Evolutionary conservation across 2,113 vertebrate species (phyloP).

Genomic region (Pangasianodon hypophthalmus): DNA sequence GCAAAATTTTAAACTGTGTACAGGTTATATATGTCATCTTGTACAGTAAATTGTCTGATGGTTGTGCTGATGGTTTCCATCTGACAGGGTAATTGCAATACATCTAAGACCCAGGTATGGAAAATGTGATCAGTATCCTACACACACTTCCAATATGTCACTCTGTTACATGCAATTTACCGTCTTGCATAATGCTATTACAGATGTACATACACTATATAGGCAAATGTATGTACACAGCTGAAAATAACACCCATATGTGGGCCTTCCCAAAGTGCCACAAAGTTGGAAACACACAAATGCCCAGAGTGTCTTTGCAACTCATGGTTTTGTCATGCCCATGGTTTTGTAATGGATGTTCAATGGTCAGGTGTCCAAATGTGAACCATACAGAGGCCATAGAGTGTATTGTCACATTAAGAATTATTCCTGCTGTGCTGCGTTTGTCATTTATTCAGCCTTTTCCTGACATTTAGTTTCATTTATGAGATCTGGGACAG

Average conservation of each 20-base stretch:
- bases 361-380: not conserved
- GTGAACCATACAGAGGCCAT: not conserved
- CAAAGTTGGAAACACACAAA: not conserved
- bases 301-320: not conserved
- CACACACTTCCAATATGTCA: not conserved
- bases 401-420: not conserved
- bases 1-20: not conserved
- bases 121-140: not conserved
- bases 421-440: not conserved
- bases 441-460: not conserved
- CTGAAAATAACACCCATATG: not conserved
- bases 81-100: not conserved
- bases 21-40: not conserved
- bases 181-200: not conserved
- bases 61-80: not conserved
- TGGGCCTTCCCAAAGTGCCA: not conserved
- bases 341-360: not conserved
- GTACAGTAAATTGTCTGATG: not conserved
- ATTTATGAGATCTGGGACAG: not conserved
- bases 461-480: not conserved
- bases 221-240: not conserved
- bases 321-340: not conserved
- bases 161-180: not conserved
- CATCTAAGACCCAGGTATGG: not conserved
- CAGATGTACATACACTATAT: not conserved